These are phyloP conservation scores for Lycophotia porphyrea DNA, from an alignment of 2,888 invertebrate species.

Conservation along the genomic window DNA sequence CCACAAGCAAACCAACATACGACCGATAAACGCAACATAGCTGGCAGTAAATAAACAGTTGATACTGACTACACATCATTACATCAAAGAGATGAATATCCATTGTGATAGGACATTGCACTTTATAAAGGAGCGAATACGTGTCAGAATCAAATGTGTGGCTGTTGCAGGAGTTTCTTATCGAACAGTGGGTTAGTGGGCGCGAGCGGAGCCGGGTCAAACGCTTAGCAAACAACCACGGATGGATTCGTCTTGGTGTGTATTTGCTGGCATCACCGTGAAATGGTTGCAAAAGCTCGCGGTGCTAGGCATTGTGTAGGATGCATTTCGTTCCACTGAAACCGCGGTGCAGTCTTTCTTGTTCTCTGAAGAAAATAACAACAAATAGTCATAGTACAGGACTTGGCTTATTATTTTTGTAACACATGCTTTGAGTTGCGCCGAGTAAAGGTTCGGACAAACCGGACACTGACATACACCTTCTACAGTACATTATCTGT, in stretches of 20 bases:
- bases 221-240: conserved; percentile 85
- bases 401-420: conserved; percentile 28
- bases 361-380: conserved; percentile 50
- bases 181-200: conserved; percentile 87
- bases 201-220: conserved; percentile 85
- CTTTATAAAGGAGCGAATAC: conserved; percentile 76
- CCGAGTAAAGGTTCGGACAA: not conserved
- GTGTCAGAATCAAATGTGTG: conserved; percentile 75
- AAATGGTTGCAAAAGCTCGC: conserved; percentile 82
- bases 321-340: conserved; percentile 77
- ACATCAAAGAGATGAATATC: conserved; percentile 85
- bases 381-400: not conserved
- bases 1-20: conserved; percentile 68
- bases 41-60: conserved; percentile 88
- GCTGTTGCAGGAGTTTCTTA: conserved; percentile 73
- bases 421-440: not conserved
- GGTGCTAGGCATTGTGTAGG: conserved; percentile 75
- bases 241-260: conserved; percentile 83
- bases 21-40: conserved; percentile 69
- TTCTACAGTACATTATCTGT: not conserved
- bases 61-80: conserved; percentile 88
- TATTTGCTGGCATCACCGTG: conserved; percentile 79
- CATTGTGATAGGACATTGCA: conserved; percentile 80
- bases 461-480: not conserved
- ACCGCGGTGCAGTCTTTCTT: conserved; percentile 70